Evolutionary conservation across 1,140 invertebrate genomes (phyloP), one percentile per base, ranked within the genome.

Genomic region (Solenopsis fugax): DNA sequence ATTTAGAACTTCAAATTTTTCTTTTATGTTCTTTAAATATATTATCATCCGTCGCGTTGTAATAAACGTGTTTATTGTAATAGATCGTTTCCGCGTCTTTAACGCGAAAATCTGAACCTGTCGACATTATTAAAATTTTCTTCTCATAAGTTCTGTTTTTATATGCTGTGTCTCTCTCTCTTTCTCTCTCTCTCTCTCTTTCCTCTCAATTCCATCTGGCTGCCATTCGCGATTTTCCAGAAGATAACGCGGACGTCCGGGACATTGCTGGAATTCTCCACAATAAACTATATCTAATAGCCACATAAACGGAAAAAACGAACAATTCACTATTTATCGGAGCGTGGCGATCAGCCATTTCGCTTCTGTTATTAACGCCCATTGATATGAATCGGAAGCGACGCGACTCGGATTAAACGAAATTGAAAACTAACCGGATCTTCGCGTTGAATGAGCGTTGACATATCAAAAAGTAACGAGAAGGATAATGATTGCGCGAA

Each of bases 251-350:
- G 50, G 21, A 13, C 45, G 7, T 45, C 34, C 48, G 76, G 45
- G 10, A 67, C 34, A 48, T 41, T 24, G 60, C 9, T 34, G 48
- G 60, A 69, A 69, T 56, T 71, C 48, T 56, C 50, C 52, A 56
- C 64, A 58, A 71, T 71, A 48, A 81, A 71, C 50, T 13, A n/a
- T 56, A 81, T 73, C 72, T 84, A 84, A 75, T 84, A 50, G 24
- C 24, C 7, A 12, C 54, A 24, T 73, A 84, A 84, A 84, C 52
- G 41, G 13, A 67, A 71, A 84, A 60, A 84, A 69, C 13, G 56
- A 37, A 73, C 69, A 54, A 60, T 60, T 73, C 41, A 16, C 56
- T 75, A 45, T 75, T 84, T 84, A 84, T 84, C 80, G 69, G 21
- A 60, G 41, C 80, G 80, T 60, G 45, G 13, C 69, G 45, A 62